Conservation (phyloP, 2,797 vertebrate species). For the Rhinogobio ventralis region DNA sequence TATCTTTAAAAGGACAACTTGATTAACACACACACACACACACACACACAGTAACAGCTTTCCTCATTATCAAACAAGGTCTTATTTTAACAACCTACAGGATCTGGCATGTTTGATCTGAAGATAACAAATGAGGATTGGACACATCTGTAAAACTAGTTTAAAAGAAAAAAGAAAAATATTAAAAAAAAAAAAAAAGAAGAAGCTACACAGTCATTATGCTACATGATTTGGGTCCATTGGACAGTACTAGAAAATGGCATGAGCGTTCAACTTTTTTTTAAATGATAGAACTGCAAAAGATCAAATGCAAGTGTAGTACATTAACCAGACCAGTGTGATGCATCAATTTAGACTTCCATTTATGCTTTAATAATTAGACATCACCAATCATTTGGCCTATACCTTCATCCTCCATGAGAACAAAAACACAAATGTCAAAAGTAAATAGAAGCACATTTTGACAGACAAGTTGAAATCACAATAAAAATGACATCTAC, state of each 20-base stretch:
- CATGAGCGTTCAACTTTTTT: neutral
- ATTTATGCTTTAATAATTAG: neutral
- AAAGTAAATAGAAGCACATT: neutral
- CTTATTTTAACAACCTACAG: neutral
- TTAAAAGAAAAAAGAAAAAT: neutral
- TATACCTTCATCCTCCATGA: neutral
- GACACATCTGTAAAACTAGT: neutral
- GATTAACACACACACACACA: neutral
- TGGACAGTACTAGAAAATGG: neutral
- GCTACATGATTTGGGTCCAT: neutral
- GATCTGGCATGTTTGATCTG: constrained; percentile 4
- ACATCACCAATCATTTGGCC: neutral
- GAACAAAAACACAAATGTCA: neutral
- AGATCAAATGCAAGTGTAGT: neutral
- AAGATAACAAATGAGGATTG: neutral
- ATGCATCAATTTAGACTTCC: neutral
- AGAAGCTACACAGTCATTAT: neutral
- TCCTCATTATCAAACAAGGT: neutral
- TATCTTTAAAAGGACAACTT: neutral
- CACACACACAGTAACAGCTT: neutral
- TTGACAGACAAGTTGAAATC: neutral
- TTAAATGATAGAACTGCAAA: neutral
- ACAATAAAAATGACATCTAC: neutral
- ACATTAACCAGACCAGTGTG: neutral
- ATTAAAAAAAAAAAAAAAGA: too few relatives aligned